Evolutionary conservation across 2,797 vertebrate species (phyloP).

Genomic region (Neosalanx taihuensis): DNA sequence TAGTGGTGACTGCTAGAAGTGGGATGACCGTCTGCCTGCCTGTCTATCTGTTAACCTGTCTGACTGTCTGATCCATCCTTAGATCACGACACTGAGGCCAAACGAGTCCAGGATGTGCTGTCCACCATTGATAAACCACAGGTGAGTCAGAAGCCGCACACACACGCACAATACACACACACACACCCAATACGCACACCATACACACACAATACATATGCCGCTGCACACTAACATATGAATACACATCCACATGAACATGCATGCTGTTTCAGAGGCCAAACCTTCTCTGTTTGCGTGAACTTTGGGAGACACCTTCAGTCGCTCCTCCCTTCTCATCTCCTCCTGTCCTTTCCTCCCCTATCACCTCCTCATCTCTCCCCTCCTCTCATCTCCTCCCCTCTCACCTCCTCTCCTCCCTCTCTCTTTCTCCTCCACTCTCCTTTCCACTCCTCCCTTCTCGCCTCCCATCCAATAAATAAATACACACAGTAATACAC

Average conservation of each 20-base stretch:
- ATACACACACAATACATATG: conserved; percentile 3
- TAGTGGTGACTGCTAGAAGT: conserved; percentile 3
- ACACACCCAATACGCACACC: conserved; percentile 7
- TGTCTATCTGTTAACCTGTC: neutral
- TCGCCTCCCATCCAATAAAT: neutral
- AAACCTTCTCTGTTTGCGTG: neutral
- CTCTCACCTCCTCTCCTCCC: no score
- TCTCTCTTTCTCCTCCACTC: no score
- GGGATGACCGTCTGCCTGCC: neutral
- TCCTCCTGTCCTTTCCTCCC: no score
- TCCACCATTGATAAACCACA: conserved; percentile 95
- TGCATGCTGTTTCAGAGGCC: neutral
- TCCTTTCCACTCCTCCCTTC: no score
- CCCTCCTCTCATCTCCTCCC: no score
- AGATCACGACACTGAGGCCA: conserved; percentile 95
- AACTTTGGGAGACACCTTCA: no score
- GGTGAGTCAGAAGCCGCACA: conserved; percentile 72
- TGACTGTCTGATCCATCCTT: conserved; percentile 46
- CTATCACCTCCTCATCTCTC: no score
- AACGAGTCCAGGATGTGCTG: conserved; percentile 92
- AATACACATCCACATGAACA: neutral
- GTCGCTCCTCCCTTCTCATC: no score
- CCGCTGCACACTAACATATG: neutral
- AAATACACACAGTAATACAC: neutral
- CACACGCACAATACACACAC: neutral